Conservation (phyloP, 2,888 invertebrate species). For the Macropis europaea region DNA sequence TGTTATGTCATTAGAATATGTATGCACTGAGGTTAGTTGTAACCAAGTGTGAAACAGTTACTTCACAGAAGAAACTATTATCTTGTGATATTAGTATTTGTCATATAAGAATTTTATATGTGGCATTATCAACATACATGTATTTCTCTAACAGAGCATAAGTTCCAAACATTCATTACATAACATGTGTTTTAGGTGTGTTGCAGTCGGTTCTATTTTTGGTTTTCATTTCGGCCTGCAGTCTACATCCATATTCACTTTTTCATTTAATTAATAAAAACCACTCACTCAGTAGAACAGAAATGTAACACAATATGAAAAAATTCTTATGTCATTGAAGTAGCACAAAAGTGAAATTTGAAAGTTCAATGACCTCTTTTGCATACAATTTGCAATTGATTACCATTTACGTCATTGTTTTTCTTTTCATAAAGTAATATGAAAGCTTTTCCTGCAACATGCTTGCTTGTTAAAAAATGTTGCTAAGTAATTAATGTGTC, state of each 20-base stretch:
- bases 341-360: background rate
- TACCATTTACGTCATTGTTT: background rate
- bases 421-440: background rate
- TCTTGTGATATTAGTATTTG: background rate
- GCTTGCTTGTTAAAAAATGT: background rate
- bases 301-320: background rate
- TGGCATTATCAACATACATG: background rate
- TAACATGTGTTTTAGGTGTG: conserved; percentile 65
- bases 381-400: background rate
- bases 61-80: background rate
- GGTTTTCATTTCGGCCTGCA: conserved; percentile 62
- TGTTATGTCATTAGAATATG: background rate
- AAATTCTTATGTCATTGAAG: background rate
- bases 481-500: conserved; percentile 3
- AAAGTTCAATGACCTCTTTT: background rate
- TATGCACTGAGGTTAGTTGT: no score
- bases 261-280: background rate
- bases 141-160: conserved; percentile 42
- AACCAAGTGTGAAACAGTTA: background rate
- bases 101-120: background rate
- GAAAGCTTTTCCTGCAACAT: background rate
- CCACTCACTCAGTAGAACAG: background rate
- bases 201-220: conserved; percentile 74
- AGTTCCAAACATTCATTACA: conserved; percentile 67
- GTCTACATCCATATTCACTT: conserved; percentile 50